phyloP scores from a whole-genome alignment of 1,140 invertebrate species.

The Heliothis subflexa region DNA sequence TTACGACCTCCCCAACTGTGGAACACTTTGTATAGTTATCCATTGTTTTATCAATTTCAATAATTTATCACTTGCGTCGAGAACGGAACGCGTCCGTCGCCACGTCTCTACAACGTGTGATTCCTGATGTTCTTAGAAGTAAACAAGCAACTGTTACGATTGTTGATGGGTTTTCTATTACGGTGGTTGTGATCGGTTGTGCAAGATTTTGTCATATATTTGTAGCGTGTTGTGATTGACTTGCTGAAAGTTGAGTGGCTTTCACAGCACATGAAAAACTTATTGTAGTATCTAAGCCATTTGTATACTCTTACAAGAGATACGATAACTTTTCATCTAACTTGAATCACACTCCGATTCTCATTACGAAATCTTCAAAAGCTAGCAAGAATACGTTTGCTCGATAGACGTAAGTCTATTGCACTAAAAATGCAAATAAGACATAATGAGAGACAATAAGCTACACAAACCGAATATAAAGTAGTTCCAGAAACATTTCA shows the following conservation, averaged over 20 bases:
- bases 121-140: conserved; percentile 72
- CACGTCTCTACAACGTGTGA: conserved; percentile 69
- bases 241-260: neutral
- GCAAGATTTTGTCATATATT: conserved; percentile 15
- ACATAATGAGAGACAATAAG: no score
- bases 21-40: conserved; percentile 76
- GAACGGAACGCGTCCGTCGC: conserved; percentile 76
- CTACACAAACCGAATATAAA: no score
- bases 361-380: no score
- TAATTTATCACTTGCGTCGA: conserved; percentile 79
- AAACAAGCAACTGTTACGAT: conserved; percentile 60
- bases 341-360: no score
- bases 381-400: no score
- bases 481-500: no score
- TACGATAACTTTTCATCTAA: no score
- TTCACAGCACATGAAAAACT: neutral
- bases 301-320: no score
- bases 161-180: conserved; percentile 35
- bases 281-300: no score
- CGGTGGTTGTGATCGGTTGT: conserved; percentile 52
- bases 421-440: no score
- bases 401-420: no score
- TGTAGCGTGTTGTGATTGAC: neutral
- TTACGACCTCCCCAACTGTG: conserved; percentile 82
- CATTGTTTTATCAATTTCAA: conserved; percentile 85